Conservation (phyloP, 2,888 invertebrate genomes). For the Drosophila prolongata region DNA sequence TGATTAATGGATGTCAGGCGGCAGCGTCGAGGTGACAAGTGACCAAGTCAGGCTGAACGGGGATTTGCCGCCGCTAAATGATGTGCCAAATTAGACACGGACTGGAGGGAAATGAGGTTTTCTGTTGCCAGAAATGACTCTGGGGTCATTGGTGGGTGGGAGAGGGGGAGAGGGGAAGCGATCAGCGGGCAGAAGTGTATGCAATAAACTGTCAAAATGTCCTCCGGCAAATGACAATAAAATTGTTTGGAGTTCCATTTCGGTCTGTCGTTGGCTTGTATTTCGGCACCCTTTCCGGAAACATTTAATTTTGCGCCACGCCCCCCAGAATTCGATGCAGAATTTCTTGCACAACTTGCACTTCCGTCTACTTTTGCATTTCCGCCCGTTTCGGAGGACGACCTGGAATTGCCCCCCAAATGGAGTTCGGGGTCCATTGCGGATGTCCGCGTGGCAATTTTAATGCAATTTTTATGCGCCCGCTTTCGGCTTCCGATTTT, state of each 20-base stretch:
- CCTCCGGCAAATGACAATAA: conserved; percentile 66
- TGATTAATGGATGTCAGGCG: conserved; percentile 75
- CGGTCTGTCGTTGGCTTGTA: conserved; percentile 4
- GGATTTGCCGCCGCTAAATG: conserved; percentile 63
- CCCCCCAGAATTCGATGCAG: conserved; percentile 44
- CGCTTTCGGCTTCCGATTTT: conserved; percentile 67
- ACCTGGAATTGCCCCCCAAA: conserved; percentile 30
- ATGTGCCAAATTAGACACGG: conserved; percentile 70
- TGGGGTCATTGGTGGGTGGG: neutral
- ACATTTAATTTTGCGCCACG: conserved; percentile 65
- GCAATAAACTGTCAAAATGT: conserved; percentile 74
- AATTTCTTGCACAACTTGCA: conserved; percentile 74
- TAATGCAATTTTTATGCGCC: conserved; percentile 80
- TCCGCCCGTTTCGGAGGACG: conserved; percentile 48
- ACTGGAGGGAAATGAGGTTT: neutral
- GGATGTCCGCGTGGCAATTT: conserved; percentile 78
- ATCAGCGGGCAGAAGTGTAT: conserved; percentile 25
- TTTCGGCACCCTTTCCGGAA: conserved; percentile 45
- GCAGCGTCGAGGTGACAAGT: conserved; percentile 73
- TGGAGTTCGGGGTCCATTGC: conserved; percentile 58
- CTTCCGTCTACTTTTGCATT: conserved; percentile 78
- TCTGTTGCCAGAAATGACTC: neutral
- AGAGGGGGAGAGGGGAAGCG: no score
- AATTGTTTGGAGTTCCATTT: conserved; percentile 48
- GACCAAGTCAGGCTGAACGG: conserved; percentile 55